A percentile compares a stretch with the other conserved stretches of the same genome.
phyloP scores from a whole-genome alignment of 1,140 invertebrate genomes.

The Archivesica marissinica region DNA sequence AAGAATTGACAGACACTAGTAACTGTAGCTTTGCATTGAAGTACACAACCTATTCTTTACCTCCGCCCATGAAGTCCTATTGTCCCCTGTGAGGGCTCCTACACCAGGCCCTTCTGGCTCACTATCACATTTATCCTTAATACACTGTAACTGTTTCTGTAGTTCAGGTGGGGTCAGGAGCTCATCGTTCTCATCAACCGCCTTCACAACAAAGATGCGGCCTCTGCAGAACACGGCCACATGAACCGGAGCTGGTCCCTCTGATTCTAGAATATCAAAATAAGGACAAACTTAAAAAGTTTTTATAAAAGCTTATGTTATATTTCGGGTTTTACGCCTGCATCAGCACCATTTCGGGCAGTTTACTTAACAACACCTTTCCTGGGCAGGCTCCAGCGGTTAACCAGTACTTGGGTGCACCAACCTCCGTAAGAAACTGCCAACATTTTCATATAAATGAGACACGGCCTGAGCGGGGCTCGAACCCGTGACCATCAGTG shows the following conservation, averaged over 20 bases:
- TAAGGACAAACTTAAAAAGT: no score
- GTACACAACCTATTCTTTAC: conserved; percentile 66
- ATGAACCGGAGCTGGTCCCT: conserved; percentile 78
- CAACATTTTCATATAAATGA: no score
- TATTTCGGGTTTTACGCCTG: no score
- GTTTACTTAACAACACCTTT: no score
- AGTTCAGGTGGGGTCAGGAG: conserved; percentile 80
- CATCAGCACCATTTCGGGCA: no score
- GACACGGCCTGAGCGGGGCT: no score
- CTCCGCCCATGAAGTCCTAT: conserved; percentile 80
- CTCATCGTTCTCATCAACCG: conserved; percentile 76
- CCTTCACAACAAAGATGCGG: conserved; percentile 80
- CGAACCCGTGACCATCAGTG: no score
- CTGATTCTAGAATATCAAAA: conserved; percentile 68
- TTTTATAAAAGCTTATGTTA: no score
- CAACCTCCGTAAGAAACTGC: no score
- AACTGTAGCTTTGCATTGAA: not conserved
- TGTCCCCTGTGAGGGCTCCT: conserved; percentile 76
- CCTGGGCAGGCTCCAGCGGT: no score
- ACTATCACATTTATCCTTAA: conserved; percentile 73
- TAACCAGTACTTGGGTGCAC: no score
- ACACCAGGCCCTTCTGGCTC: conserved; percentile 76
- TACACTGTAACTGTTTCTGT: conserved; percentile 75
- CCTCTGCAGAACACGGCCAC: conserved; percentile 80
- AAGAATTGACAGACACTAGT: no score